phyloP scores from a whole-genome alignment of 2,113 vertebrate genomes.

The Clarias macrocephalus region DNA sequence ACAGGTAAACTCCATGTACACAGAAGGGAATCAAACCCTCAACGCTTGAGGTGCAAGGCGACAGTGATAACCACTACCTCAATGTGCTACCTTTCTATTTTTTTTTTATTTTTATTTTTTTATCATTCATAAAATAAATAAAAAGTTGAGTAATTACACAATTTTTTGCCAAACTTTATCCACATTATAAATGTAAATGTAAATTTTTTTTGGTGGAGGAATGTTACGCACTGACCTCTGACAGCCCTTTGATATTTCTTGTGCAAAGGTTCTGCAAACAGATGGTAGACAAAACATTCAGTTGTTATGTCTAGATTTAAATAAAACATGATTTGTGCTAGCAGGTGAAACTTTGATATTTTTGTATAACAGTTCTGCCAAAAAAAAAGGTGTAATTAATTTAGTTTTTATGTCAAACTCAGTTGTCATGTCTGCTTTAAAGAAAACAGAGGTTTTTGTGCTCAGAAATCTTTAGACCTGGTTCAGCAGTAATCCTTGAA shows the following conservation, averaged over 20 bases:
- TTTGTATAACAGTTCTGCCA: background rate
- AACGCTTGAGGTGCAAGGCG: too few relatives aligned
- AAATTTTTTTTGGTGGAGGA: too few relatives aligned
- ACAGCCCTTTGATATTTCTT: background rate
- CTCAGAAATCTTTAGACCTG: background rate
- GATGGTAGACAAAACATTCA: background rate
- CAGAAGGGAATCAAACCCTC: too few relatives aligned
- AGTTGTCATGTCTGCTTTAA: background rate
- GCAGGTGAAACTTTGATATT: background rate
- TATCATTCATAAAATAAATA: too few relatives aligned
- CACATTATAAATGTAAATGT: too few relatives aligned
- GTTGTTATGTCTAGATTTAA: background rate
- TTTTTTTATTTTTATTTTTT: too few relatives aligned
- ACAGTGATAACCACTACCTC: too few relatives aligned
- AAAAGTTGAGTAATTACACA: too few relatives aligned
- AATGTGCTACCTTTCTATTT: too few relatives aligned
- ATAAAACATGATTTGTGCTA: background rate
- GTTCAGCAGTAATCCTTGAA: background rate
- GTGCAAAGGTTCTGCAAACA: background rate
- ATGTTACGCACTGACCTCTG: background rate
- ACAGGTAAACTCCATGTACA: too few relatives aligned
- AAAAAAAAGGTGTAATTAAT: background rate
- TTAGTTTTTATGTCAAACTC: background rate
- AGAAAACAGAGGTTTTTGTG: background rate
- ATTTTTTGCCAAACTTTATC: too few relatives aligned